A percentile compares a stretch with the other conserved stretches of the same genome.
Evolutionary conservation across 2,797 vertebrate species (phyloP).

Genomic region (Syngnathus rostellatus): DNA sequence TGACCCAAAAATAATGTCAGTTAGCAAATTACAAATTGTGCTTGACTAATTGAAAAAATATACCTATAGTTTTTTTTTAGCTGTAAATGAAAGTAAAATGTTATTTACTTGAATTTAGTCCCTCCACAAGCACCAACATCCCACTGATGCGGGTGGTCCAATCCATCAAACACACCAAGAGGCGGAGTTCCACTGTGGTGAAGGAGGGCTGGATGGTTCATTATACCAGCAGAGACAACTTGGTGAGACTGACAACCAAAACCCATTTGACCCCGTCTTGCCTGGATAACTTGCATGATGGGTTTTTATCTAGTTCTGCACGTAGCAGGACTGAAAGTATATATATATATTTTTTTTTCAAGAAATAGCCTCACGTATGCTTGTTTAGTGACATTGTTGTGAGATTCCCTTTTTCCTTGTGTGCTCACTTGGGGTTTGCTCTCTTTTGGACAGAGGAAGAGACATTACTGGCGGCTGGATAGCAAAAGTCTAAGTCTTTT

Average conservation of each 20-base stretch:
- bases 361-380: background rate
- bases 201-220: slow-evolving; percentile 84
- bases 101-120: slow-evolving; percentile 49
- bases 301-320: slow-evolving; percentile 22
- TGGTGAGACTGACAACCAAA: slow-evolving; percentile 64
- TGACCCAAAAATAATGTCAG: too few species aligned
- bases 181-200: slow-evolving; percentile 76
- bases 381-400: background rate
- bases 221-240: slow-evolving; percentile 77
- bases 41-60: background rate
- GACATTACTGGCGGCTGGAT: slow-evolving; percentile 80
- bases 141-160: slow-evolving; percentile 81
- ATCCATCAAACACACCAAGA: slow-evolving; percentile 80
- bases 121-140: slow-evolving; percentile 80
- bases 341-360: background rate
- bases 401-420: slow-evolving; percentile 6
- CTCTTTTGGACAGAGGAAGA: slow-evolving; percentile 65
- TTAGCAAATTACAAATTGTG: too few species aligned
- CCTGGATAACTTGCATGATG: slow-evolving; percentile 24
- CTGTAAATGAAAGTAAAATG: slow-evolving; percentile 1
- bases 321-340: slow-evolving; percentile 33
- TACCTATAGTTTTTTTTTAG: background rate
- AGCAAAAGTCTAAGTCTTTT: slow-evolving; percentile 78
- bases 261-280: slow-evolving; percentile 29
- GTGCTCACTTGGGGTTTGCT: slow-evolving; percentile 16